Percentiles rank a stretch among this genome's conserved stretches.
phyloP scores from a whole-genome alignment of 2,797 vertebrate species.

The Triplophysa yarkandensis region DNA sequence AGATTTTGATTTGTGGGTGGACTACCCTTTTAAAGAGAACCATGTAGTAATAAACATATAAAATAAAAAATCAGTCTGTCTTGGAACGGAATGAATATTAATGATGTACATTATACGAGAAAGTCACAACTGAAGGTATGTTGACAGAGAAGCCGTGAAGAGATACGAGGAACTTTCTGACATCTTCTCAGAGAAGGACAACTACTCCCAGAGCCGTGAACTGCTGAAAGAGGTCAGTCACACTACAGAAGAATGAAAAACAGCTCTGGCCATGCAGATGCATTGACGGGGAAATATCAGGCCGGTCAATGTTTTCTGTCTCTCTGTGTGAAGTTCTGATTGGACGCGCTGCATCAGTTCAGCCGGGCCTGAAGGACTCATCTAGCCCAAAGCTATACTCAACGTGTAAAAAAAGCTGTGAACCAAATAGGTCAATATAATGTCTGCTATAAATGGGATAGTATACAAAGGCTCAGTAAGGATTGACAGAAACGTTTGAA shows the following conservation, averaged over 20 bases:
- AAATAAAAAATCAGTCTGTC: too few species aligned
- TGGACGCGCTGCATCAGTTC: slow-evolving; percentile 6
- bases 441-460: not conserved
- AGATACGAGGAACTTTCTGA: slow-evolving; percentile 82
- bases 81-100: not conserved
- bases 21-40: too few species aligned
- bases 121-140: not conserved
- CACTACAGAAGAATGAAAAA: not conserved
- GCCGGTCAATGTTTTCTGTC: not conserved
- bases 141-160: slow-evolving; percentile 76
- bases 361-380: slow-evolving; percentile 2
- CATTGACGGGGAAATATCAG: not conserved
- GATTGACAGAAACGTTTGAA: not conserved
- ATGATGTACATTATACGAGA: not conserved
- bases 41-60: too few species aligned
- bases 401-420: not conserved
- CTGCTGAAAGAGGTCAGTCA: slow-evolving; percentile 82
- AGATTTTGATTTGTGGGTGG: too few species aligned
- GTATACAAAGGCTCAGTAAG: too few species aligned
- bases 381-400: not conserved
- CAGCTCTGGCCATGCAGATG: not conserved
- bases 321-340: slow-evolving; percentile 7
- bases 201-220: slow-evolving; percentile 88
- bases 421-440: not conserved
- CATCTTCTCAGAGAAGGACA: slow-evolving; percentile 90